Conservation (phyloP, 92 coral and sea anemone genomes). For the Metridium senile region DNA sequence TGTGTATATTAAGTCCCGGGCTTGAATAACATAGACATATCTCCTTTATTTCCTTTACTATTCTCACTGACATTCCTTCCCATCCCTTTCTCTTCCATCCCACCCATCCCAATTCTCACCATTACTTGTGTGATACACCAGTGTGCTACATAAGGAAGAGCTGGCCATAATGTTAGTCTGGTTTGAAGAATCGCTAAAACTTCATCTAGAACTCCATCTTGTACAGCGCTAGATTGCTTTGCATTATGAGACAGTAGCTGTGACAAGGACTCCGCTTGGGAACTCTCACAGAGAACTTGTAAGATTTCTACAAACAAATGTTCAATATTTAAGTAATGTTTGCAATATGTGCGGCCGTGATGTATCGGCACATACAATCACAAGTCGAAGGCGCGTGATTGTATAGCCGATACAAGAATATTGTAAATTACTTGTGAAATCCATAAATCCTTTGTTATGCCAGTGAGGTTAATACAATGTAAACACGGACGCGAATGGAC, state of each 20-base stretch:
- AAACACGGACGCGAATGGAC: no score
- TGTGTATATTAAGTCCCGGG: no score
- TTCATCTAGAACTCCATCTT: neutral
- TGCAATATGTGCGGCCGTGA: neutral
- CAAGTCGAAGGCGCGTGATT: no score
- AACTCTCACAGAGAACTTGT: conserved; percentile 14
- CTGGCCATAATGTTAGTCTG: neutral
- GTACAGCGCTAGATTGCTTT: neutral
- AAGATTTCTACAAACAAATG: conserved; percentile 5
- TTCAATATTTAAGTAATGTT: neutral
- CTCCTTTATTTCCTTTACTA: neutral
- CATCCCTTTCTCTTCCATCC: neutral
- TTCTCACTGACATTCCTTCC: neutral
- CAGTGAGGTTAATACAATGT: no score
- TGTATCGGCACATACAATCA: no score
- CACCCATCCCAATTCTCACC: neutral
- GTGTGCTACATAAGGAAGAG: conserved; percentile 7
- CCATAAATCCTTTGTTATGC: no score
- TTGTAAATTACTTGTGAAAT: no score
- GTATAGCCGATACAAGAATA: no score
- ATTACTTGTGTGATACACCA: conserved; percentile 19
- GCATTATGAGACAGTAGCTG: neutral
- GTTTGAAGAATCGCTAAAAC: conserved; percentile 5
- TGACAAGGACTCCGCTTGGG: neutral
- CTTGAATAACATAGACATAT: no score